These are phyloP conservation scores for Drosophila repletoides DNA, from an alignment of 1,140 invertebrate species.

Conservation along the genomic window DNA sequence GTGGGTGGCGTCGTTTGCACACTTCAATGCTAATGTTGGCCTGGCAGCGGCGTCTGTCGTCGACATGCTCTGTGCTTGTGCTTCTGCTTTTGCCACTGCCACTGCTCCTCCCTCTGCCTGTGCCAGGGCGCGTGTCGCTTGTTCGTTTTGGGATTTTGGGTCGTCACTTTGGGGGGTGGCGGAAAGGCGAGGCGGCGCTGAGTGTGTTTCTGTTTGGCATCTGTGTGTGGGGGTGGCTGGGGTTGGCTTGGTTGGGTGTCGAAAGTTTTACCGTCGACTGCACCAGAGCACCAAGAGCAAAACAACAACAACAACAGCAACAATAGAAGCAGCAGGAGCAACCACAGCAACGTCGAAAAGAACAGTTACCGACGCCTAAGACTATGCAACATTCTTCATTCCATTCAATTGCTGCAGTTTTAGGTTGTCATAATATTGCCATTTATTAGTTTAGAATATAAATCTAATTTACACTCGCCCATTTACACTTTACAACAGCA, in stretches of 20 bases:
- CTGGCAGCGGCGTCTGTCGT: constrained; percentile 78
- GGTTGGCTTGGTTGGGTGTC: constrained; percentile 33
- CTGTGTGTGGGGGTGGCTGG: constrained; percentile 12
- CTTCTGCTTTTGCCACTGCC: background rate
- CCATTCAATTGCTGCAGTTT: no score
- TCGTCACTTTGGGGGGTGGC: constrained; percentile 33
- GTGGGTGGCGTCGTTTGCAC: constrained; percentile 77
- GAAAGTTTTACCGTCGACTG: constrained; percentile 40
- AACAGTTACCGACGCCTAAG: constrained; percentile 36
- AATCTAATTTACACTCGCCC: no score
- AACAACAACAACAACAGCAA: constrained; percentile 21
- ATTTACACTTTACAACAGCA: no score
- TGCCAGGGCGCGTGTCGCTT: constrained; percentile 73
- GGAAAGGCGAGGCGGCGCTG: background rate
- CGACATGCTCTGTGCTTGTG: constrained; percentile 65
- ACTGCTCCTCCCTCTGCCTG: constrained; percentile 15
- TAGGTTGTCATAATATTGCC: background rate
- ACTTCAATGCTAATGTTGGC: constrained; percentile 82
- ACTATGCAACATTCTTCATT: constrained; percentile 15
- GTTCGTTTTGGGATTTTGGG: constrained; percentile 74
- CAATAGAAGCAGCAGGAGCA: constrained; percentile 18
- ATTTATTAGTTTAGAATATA: constrained; percentile 5
- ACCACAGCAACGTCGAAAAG: constrained; percentile 34
- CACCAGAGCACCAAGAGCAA: constrained; percentile 31
- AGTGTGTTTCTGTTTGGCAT: constrained; percentile 3